These are phyloP conservation scores for Oryzias melastigma DNA, from an alignment of 2,113 vertebrate genomes.

Conservation along the genomic window DNA sequence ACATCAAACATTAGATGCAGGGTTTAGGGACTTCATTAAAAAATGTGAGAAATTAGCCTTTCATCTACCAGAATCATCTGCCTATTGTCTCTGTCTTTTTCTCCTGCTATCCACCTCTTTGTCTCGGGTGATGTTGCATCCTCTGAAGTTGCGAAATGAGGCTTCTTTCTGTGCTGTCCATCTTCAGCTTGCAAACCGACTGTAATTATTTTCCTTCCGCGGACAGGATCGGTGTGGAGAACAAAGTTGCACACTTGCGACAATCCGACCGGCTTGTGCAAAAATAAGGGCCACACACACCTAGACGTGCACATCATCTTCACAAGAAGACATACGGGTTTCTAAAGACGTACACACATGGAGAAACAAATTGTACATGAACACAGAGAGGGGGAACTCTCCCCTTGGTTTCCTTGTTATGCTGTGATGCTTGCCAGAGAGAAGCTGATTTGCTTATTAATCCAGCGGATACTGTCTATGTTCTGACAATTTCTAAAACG, in stretches of 20 bases:
- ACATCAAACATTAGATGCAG: constrained; percentile 13
- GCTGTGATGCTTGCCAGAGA: constrained; percentile 52
- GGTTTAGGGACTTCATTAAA: constrained; percentile 42
- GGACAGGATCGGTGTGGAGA: constrained; percentile 72
- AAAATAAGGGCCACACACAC: constrained; percentile 51
- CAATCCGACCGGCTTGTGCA: constrained; percentile 65
- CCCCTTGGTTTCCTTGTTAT: constrained; percentile 68
- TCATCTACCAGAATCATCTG: constrained; percentile 39
- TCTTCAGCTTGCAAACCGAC: constrained; percentile 64
- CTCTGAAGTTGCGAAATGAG: constrained; percentile 74
- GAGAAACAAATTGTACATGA: too few relatives aligned
- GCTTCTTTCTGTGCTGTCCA: constrained; percentile 65
- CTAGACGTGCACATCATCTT: constrained; percentile 12
- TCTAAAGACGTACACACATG: constrained; percentile 8
- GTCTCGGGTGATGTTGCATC: constrained; percentile 65
- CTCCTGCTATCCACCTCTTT: constrained; percentile 19
- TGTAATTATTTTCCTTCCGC: constrained; percentile 77
- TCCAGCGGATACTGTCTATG: constrained; percentile 57
- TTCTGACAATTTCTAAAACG: constrained; percentile 44
- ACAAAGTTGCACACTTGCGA: constrained; percentile 75
- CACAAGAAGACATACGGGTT: constrained; percentile 35
- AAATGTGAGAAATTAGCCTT: constrained; percentile 65
- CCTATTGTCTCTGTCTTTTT: constrained; percentile 38
- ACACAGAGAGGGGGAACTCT: constrained; percentile 42
- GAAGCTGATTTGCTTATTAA: constrained; percentile 73